A percentile compares a stretch with the other conserved stretches of the same genome.
phyloP scores from a whole-genome alignment of 2,888 invertebrate species.

The Athalia circularis region DNA sequence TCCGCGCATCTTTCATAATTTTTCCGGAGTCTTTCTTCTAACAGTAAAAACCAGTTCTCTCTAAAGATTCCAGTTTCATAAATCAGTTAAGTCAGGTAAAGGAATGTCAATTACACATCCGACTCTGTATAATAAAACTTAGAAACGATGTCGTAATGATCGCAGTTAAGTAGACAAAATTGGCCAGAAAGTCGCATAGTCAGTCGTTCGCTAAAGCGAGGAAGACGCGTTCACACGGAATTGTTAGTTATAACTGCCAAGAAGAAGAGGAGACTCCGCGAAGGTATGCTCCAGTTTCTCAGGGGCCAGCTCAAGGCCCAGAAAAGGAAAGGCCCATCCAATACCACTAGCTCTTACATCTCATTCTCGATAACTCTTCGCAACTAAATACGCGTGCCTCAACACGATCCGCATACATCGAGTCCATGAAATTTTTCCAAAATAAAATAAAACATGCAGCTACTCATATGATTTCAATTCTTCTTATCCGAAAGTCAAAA shows the following conservation, averaged over 20 bases:
- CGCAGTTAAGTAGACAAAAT: slow-evolving; percentile 15
- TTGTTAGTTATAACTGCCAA: too few species aligned
- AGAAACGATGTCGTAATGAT: slow-evolving; percentile 9
- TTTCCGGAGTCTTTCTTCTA: too few species aligned
- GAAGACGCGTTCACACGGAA: slow-evolving; percentile 28
- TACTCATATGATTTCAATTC: too few species aligned
- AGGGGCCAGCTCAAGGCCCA: slow-evolving; percentile 27
- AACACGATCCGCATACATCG: too few species aligned
- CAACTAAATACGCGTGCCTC: too few species aligned
- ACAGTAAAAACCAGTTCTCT: too few species aligned
- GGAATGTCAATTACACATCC: slow-evolving; percentile 17
- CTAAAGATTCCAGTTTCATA: neutral
- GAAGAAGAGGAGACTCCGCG: slow-evolving; percentile 8
- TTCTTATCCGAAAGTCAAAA: too few species aligned
- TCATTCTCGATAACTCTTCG: too few species aligned
- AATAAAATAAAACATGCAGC: too few species aligned
- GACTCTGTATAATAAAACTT: neutral
- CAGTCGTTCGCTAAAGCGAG: slow-evolving; percentile 10
- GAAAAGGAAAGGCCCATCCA: slow-evolving; percentile 29
- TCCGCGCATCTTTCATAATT: neutral
- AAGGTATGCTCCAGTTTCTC: slow-evolving; percentile 20
- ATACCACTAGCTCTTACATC: too few species aligned
- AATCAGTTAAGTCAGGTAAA: neutral
- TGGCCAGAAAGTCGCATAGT: slow-evolving; percentile 3
- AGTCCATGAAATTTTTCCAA: too few species aligned